Conservation (phyloP, 2,113 vertebrate species). For the Eidolon helvum region DNA sequence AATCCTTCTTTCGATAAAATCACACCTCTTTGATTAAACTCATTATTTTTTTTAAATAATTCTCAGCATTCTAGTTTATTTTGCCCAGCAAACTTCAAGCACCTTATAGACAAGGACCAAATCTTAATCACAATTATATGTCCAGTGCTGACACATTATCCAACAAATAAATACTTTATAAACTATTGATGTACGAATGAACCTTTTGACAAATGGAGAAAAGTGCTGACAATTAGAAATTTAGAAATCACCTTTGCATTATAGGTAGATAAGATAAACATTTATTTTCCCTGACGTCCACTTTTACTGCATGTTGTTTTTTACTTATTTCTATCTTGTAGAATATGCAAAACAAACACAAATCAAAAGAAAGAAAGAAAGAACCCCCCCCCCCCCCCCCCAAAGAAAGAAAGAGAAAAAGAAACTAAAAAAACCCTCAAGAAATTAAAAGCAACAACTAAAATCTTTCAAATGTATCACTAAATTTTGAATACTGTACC, state of each 20-base stretch:
- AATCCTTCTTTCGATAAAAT: background rate
- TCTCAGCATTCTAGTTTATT: background rate
- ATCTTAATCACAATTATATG: background rate
- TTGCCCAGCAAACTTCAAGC: background rate
- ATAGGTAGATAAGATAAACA: background rate
- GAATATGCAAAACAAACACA: background rate
- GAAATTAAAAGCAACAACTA: background rate
- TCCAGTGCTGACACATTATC: background rate
- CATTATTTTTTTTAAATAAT: background rate
- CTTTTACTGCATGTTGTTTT: background rate
- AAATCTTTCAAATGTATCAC: background rate
- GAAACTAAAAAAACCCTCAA: background rate
- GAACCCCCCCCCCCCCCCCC: too few relatives aligned
- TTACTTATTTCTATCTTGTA: background rate
- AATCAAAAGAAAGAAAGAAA: background rate
- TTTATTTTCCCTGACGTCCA: background rate
- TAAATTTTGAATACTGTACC: background rate
- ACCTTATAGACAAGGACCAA: background rate
- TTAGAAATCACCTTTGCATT: background rate
- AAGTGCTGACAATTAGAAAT: background rate
- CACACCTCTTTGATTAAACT: background rate
- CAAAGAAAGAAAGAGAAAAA: background rate
- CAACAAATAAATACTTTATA: background rate
- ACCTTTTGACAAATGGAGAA: background rate
- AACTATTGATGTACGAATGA: background rate